These are phyloP conservation scores for Anoplophora glabripennis DNA, from an alignment of 1,140 invertebrate genomes.

Conservation along the genomic window DNA sequence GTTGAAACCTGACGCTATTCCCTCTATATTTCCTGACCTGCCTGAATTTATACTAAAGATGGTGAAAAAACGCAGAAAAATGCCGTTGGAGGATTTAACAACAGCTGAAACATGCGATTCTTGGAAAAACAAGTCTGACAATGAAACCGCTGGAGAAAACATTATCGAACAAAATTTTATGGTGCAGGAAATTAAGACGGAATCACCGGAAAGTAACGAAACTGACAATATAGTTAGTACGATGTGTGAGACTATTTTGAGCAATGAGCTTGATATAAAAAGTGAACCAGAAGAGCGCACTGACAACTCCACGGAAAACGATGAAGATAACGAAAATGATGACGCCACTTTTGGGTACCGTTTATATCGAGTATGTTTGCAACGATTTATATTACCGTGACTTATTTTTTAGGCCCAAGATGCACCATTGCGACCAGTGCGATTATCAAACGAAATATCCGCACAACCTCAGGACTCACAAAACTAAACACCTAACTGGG, in stretches of 20 bases:
- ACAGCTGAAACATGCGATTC: not conserved
- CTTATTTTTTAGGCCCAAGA: conserved; percentile 2
- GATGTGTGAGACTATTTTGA: not conserved
- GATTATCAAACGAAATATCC: conserved; percentile 10
- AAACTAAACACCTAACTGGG: conserved; percentile 16
- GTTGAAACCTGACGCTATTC: conserved; percentile 18
- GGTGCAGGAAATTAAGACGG: not conserved
- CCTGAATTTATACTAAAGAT: conserved; percentile 18
- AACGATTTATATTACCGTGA: not conserved
- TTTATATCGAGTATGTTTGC: not conserved
- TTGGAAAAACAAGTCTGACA: conserved; percentile 1
- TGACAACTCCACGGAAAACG: not conserved
- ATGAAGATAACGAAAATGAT: not conserved
- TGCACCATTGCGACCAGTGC: conserved; percentile 9
- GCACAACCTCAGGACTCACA: conserved; percentile 15
- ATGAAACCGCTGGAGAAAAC: not conserved
- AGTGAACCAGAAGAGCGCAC: conserved; percentile 8
- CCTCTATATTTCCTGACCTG: conserved; percentile 18
- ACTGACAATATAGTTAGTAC: not conserved
- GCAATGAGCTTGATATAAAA: conserved; percentile 14
- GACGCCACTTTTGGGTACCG: conserved; percentile 1
- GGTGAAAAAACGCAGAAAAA: conserved; percentile 18
- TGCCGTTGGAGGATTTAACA: not conserved
- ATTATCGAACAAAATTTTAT: not conserved
- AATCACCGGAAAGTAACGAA: not conserved